phyloP scores from a whole-genome alignment of 2,888 invertebrate species.

The Periphyllus acericola region DNA sequence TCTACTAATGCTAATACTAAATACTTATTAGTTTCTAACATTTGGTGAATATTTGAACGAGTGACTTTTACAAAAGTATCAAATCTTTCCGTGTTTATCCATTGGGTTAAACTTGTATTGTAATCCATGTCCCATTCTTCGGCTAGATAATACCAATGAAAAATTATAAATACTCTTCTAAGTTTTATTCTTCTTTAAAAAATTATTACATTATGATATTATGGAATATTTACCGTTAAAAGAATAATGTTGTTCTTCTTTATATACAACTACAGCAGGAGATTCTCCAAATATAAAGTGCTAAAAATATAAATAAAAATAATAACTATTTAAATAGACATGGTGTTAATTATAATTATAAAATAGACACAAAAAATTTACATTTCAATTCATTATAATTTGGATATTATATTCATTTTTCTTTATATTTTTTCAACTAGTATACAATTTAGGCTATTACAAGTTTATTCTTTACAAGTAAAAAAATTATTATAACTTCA shows the following conservation, averaged over 20 bases:
- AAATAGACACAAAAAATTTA: too few species aligned
- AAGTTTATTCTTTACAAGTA: too few species aligned
- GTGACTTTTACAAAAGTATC: constrained; percentile 82
- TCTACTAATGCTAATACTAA: constrained; percentile 88
- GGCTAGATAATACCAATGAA: constrained; percentile 65
- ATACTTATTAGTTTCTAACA: constrained; percentile 85
- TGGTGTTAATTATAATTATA: constrained; percentile 62
- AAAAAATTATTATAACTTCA: too few species aligned
- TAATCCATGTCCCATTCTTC: constrained; percentile 67
- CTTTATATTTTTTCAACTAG: too few species aligned
- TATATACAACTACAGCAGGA: constrained; percentile 62
- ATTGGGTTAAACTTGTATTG: constrained; percentile 81
- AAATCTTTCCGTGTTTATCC: constrained; percentile 91
- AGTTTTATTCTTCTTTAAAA: background rate
- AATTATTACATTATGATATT: background rate
- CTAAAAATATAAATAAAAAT: constrained; percentile 30
- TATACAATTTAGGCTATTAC: background rate
- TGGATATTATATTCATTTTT: background rate
- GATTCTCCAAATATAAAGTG: constrained; percentile 53
- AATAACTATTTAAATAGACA: background rate
- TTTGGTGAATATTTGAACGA: constrained; percentile 72
- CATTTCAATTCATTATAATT: background rate
- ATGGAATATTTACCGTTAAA: constrained; percentile 54
- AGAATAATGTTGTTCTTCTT: constrained; percentile 62
- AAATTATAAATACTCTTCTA: constrained; percentile 71